These are phyloP conservation scores for Acanthopagrus latus DNA, from an alignment of 2,797 vertebrate genomes.

Conservation along the genomic window DNA sequence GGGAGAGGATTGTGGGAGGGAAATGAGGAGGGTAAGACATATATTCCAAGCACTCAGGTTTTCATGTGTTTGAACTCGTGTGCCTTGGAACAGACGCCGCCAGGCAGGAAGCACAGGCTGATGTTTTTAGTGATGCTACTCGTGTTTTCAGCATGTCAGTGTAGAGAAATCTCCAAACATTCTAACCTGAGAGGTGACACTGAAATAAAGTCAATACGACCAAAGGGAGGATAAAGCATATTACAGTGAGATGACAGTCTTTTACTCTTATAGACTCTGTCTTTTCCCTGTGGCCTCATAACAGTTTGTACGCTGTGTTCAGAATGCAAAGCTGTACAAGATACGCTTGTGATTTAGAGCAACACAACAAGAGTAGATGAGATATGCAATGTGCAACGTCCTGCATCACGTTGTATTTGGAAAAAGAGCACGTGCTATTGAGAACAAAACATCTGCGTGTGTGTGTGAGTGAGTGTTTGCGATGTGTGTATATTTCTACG, in stretches of 20 bases:
- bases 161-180: conserved; percentile 48
- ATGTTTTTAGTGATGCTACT: conserved; percentile 60
- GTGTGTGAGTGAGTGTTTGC: background rate
- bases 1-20: conserved; percentile 19
- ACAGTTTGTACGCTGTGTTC: background rate
- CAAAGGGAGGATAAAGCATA: conserved; percentile 53
- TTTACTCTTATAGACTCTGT: conserved; percentile 40
- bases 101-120: conserved; percentile 54
- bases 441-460: background rate
- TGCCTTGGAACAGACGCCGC: conserved; percentile 43
- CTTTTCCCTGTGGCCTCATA: background rate
- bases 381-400: conserved; percentile 1
- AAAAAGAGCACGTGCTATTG: background rate
- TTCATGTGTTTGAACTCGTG: conserved; percentile 56
- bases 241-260: conserved; percentile 56
- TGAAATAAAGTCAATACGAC: conserved; percentile 69
- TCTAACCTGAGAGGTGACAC: conserved; percentile 45
- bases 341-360: conserved; percentile 1
- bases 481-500: background rate
- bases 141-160: conserved; percentile 56
- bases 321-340: background rate
- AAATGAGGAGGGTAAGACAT: conserved; percentile 22
- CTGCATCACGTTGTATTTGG: background rate
- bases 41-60: conserved; percentile 42
- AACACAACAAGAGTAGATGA: background rate